These are phyloP conservation scores for Grammomys dolichurus DNA, from an alignment of 2,113 vertebrate species.

Conservation along the genomic window DNA sequence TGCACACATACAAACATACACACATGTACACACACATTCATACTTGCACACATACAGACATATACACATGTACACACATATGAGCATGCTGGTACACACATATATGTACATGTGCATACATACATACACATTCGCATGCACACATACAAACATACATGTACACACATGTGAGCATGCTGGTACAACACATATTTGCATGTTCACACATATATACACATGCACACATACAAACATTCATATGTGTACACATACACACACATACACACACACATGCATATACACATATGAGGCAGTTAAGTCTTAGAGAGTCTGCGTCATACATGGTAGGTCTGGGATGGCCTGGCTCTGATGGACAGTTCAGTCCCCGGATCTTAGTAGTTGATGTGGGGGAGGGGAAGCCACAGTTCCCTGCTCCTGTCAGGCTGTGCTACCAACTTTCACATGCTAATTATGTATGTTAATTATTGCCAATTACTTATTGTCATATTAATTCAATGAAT, in stretches of 20 bases:
- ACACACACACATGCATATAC: too few relatives aligned
- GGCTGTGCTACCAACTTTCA: not conserved
- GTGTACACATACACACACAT: not conserved
- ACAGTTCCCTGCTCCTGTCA: not conserved
- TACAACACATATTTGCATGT: too few relatives aligned
- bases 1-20: too few relatives aligned
- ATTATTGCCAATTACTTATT: not conserved
- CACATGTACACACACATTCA: too few relatives aligned
- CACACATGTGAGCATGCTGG: too few relatives aligned
- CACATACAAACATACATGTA: too few relatives aligned
- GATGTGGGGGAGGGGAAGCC: not conserved
- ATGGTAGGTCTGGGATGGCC: not conserved
- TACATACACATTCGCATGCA: not conserved
- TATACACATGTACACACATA: too few relatives aligned
- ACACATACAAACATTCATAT: not conserved
- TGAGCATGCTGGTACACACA: too few relatives aligned
- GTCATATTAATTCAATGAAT: not conserved
- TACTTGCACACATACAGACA: too few relatives aligned
- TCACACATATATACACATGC: not conserved
- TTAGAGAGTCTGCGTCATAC: not conserved
- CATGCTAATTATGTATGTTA: not conserved
- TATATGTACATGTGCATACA: not conserved
- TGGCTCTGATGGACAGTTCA: not conserved
- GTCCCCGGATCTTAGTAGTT: not conserved
- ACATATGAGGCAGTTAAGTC: not conserved